Evolutionary conservation across 2,888 invertebrate genomes (phyloP), one percentile per base, ranked within the genome.

Genomic region (Pyrrhia umbra): DNA sequence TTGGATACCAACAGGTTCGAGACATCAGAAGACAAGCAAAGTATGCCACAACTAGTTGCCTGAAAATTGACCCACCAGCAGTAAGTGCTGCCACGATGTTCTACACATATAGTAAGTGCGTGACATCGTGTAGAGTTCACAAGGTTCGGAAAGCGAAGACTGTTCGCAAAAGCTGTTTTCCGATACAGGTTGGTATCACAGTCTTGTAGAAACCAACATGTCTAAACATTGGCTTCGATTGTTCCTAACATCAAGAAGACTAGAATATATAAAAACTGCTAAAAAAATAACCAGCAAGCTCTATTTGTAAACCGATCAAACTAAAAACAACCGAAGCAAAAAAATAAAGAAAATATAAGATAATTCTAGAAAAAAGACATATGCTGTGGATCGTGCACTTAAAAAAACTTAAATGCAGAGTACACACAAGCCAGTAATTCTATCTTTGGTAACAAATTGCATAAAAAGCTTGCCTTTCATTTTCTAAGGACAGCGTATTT

Each of bases 1-100:
- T 63, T 68, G 68, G 71, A 72, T 63, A 63, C 71, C 74, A 74
- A 72, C 71, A 72, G 74, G 74, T 68, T 39, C 63, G 13, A 63
- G 55, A 55, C 54, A 63, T 58, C 58, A 34, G 68, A 51, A 58
- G 71, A 63, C 37, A 50, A 9, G 68, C 68, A 55, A 64, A 63
- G 25, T 74, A 58, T 74, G 27, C 55, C 68, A 74, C 63, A 1
- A 45, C 68, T 74, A 62, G 15, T 68, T 58, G 68, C 46, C 54
- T 63, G 43, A 55, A 63, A 43, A 34, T 57, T 62, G 50, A 74
- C 42, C 30, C 54, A 34, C n/a, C 30, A 6, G 68, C 47, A 63
- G 63, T 74, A 63, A 68, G 42, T 68, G 50, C 54, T 54, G 42
- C 55, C 42, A 43, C 47, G 57, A 55, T 74, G 68, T 63, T 47